Conservation (phyloP, 1,140 invertebrate genomes). For the Trichomalopsis sarcophagae region DNA sequence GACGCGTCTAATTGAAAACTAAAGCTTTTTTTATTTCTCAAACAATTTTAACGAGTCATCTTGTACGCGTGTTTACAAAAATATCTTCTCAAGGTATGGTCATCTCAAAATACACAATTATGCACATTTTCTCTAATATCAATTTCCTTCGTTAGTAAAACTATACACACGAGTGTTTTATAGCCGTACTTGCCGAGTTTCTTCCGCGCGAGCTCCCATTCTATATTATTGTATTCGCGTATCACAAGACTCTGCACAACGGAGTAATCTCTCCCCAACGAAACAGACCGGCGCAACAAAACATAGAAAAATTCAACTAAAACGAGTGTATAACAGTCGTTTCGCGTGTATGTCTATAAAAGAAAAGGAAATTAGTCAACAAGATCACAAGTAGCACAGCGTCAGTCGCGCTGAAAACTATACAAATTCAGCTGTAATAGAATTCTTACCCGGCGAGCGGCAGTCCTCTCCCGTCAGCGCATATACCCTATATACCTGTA, state of each 20-base stretch:
- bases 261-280: neutral
- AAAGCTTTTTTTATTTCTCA: too few species aligned
- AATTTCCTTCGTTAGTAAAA: conserved; percentile 17
- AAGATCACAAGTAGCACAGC: conserved; percentile 3
- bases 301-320: neutral
- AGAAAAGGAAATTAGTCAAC: conserved; percentile 17
- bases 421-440: too few species aligned
- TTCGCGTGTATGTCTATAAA: neutral
- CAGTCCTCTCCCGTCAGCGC: too few species aligned
- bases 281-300: neutral
- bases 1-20: too few species aligned
- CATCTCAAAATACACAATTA: conserved; percentile 28
- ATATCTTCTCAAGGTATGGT: conserved; percentile 18
- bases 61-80: conserved; percentile 20
- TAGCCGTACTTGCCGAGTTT: too few species aligned
- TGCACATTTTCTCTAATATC: conserved; percentile 15
- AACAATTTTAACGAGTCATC: neutral
- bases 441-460: too few species aligned
- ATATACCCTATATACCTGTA: too few species aligned
- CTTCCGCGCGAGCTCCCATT: too few species aligned
- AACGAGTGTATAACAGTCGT: neutral
- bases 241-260: neutral
- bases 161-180: neutral
- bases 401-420: neutral
- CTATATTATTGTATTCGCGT: too few species aligned